phyloP scores from a whole-genome alignment of 2,797 vertebrate species.

The Anas acuta region DNA sequence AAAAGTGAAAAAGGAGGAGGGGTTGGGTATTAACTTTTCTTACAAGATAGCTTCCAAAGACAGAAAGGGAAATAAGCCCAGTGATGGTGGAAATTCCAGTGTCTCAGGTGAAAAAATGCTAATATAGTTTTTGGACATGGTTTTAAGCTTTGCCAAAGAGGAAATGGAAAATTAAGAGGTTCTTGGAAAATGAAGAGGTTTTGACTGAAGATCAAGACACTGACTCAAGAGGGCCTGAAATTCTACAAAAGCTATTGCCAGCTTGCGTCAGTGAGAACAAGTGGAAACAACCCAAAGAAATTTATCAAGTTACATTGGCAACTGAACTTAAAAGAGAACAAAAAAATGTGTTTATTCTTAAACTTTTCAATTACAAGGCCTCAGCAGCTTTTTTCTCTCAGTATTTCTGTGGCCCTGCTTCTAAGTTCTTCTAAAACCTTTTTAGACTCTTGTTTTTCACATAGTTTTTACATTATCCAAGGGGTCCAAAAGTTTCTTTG shows the following conservation, averaged over 20 bases:
- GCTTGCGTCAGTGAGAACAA: constrained; percentile 58
- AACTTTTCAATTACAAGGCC: background rate
- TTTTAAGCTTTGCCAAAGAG: constrained; percentile 52
- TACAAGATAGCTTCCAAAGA: constrained; percentile 9
- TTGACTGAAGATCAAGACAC: constrained; percentile 64
- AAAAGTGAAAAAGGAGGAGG: no score
- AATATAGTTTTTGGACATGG: background rate
- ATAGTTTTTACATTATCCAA: background rate
- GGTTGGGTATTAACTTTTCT: background rate
- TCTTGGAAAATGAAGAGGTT: constrained; percentile 55
- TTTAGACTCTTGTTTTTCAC: background rate
- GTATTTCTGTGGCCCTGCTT: background rate
- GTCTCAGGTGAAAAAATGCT: constrained; percentile 66
- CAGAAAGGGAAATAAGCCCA: constrained; percentile 12
- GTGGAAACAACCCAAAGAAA: constrained; percentile 47
- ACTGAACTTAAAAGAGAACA: constrained; percentile 22
- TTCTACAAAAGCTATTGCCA: constrained; percentile 50
- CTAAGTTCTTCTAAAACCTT: background rate
- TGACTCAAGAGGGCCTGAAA: constrained; percentile 50
- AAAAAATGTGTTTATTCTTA: constrained; percentile 42
- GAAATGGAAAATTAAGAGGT: constrained; percentile 70
- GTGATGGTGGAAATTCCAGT: constrained; percentile 39
- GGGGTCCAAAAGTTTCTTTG: background rate
- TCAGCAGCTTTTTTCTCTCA: background rate
- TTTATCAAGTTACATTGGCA: constrained; percentile 56